Percentiles rank a stretch among this genome's conserved stretches.
Conservation (phyloP, 2,113 vertebrate genomes). For the Xyrauchen texanus region DNA sequence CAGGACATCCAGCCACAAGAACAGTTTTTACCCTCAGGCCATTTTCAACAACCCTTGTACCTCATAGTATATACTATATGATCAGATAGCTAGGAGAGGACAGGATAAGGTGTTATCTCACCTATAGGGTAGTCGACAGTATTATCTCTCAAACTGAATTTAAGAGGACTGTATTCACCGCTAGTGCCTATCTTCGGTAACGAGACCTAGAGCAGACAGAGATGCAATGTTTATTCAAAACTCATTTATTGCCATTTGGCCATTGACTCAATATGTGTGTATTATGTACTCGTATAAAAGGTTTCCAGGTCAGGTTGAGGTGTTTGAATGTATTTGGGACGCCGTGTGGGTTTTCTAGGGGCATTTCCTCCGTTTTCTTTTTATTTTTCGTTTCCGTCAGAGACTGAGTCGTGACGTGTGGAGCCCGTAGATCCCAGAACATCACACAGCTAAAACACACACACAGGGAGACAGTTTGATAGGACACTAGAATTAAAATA, state of each 20-base stretch:
- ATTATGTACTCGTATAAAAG: constrained; percentile 78
- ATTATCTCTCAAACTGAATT: constrained; percentile 76
- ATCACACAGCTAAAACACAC: constrained; percentile 74
- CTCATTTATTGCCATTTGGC: too few relatives aligned
- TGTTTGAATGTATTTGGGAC: constrained; percentile 78
- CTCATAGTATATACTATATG: too few relatives aligned
- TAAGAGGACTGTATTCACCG: constrained; percentile 78
- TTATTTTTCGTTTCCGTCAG: constrained; percentile 57
- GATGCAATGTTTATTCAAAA: too few relatives aligned
- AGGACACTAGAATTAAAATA: too few relatives aligned
- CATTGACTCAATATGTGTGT: background rate
- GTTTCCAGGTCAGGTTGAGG: constrained; percentile 85
- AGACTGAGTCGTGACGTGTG: constrained; percentile 46
- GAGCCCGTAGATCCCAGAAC: constrained; percentile 86
- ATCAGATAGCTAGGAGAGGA: background rate
- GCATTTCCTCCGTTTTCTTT: constrained; percentile 63
- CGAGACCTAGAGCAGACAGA: constrained; percentile 70
- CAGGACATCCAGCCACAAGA: too few relatives aligned
- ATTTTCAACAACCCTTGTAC: too few relatives aligned
- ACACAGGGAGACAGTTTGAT: constrained; percentile 35
- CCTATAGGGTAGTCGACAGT: constrained; percentile 50
- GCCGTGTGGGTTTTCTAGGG: constrained; percentile 55
- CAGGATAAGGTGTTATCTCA: background rate
- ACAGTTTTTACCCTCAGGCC: too few relatives aligned
- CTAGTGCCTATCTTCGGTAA: constrained; percentile 71